phyloP scores from a whole-genome alignment of 1,140 invertebrate species.

The Cyrtorhinus lividipennis region DNA sequence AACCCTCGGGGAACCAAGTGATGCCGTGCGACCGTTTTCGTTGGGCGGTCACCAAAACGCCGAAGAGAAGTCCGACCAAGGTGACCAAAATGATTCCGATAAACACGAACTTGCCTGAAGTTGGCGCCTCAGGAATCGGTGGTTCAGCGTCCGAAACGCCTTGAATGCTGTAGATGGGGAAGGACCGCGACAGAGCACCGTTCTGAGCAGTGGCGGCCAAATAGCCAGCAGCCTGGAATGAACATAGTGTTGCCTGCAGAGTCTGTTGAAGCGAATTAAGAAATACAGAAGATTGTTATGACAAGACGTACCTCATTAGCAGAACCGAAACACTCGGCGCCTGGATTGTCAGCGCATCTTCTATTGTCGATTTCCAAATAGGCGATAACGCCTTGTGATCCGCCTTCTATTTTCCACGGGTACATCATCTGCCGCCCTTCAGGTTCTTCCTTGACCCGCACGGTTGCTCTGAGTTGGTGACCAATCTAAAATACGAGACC shows the following conservation, averaged over 20 bases:
- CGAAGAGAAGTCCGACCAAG: conserved; percentile 51
- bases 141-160: conserved; percentile 41
- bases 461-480: conserved; percentile 59
- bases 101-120: conserved; percentile 62
- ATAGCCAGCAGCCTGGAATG: conserved; percentile 65
- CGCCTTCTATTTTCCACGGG: conserved; percentile 53
- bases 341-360: conserved; percentile 51
- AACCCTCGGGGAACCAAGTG: conserved; percentile 96
- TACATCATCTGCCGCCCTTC: conserved; percentile 78
- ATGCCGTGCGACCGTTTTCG: conserved; percentile 76
- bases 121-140: conserved; percentile 36
- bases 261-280: conserved; percentile 13
- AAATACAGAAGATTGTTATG: neutral
- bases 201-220: conserved; percentile 67
- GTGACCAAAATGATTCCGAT: conserved; percentile 60
- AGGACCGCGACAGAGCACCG: conserved; percentile 55
- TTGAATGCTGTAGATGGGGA: conserved; percentile 67
- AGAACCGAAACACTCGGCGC: conserved; percentile 58
- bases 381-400: conserved; percentile 59
- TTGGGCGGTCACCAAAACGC: conserved; percentile 64
- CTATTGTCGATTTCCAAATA: conserved; percentile 84
- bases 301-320: conserved; percentile 27
- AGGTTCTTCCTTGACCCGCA: conserved; percentile 65
- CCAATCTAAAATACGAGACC: conserved; percentile 28
- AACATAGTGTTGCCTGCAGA: too few relatives aligned